These are phyloP conservation scores for Sceloporus undulatus DNA, from an alignment of 2,113 vertebrate species.

Conservation along the genomic window DNA sequence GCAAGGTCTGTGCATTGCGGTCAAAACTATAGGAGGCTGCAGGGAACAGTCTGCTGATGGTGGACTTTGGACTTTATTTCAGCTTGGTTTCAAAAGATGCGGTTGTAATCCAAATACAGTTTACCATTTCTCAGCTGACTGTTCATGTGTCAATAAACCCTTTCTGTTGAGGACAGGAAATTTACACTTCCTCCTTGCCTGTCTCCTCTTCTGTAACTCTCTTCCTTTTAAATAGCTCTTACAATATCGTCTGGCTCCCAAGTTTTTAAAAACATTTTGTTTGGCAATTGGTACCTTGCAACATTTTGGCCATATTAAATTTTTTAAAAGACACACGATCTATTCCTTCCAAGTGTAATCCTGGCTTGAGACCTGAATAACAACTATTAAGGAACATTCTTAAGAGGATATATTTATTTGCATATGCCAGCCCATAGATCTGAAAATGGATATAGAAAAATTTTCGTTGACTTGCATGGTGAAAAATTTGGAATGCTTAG, in stretches of 20 bases:
- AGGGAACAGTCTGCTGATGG: neutral
- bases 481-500: conserved; percentile 45
- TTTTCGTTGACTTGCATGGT: conserved; percentile 64
- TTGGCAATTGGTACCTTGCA: neutral
- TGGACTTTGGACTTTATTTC: neutral
- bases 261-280: neutral
- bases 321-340: neutral
- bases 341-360: neutral
- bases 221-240: neutral
- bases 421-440: conserved; percentile 1
- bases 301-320: neutral
- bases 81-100: conserved; percentile 6
- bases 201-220: neutral
- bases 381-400: too few relatives aligned
- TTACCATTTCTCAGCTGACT: too few relatives aligned
- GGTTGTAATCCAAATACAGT: neutral
- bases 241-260: neutral
- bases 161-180: too few relatives aligned
- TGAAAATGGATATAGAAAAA: conserved; percentile 33
- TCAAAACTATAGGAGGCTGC: neutral
- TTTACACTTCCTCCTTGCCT: too few relatives aligned
- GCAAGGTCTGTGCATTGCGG: neutral
- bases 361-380: neutral
- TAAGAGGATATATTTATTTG: neutral
- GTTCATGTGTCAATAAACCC: too few relatives aligned